Percentiles rank a stretch among this genome's conserved stretches.
Conservation (phyloP, 1,140 invertebrate genomes). For the Onthophagus taurus region DNA sequence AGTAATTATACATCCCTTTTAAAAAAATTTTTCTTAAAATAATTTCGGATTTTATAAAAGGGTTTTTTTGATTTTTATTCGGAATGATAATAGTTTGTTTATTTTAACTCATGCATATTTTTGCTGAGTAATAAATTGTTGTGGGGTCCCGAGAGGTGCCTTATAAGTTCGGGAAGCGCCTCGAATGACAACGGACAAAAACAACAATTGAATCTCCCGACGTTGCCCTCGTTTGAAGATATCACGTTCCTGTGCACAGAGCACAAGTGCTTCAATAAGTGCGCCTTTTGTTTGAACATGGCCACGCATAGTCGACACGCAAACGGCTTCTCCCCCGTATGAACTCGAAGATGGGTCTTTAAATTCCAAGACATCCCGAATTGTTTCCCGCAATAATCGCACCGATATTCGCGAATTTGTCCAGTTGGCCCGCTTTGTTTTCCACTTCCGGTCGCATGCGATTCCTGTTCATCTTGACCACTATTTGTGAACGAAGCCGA, state of each 20-base stretch:
- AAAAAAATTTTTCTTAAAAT: no score
- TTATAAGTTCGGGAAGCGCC: constrained; percentile 69
- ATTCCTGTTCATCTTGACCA: constrained; percentile 32
- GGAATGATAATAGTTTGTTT: constrained; percentile 32
- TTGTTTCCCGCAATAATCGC: constrained; percentile 79
- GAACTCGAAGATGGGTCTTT: constrained; percentile 74
- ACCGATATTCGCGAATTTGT: constrained; percentile 70
- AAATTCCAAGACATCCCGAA: constrained; percentile 86
- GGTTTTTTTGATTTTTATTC: no score
- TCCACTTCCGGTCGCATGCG: constrained; percentile 40
- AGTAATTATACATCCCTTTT: no score
- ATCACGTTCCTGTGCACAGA: constrained; percentile 79
- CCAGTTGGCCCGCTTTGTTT: constrained; percentile 41
- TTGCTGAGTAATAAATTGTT: constrained; percentile 77
- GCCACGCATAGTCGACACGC: constrained; percentile 76
- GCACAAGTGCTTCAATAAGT: constrained; percentile 74
- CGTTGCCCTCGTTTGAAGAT: constrained; percentile 58
- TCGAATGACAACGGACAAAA: constrained; percentile 77
- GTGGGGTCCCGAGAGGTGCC: constrained; percentile 75
- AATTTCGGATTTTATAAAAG: no score
- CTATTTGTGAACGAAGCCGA: constrained; percentile 37
- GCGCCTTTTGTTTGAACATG: constrained; percentile 84
- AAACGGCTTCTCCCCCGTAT: constrained; percentile 80
- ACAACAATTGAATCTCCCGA: constrained; percentile 68
- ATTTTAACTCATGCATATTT: constrained; percentile 66